These are phyloP conservation scores for Motacilla tschutschensis DNA, from an alignment of 2,113 vertebrate species.

Conservation along the genomic window DNA sequence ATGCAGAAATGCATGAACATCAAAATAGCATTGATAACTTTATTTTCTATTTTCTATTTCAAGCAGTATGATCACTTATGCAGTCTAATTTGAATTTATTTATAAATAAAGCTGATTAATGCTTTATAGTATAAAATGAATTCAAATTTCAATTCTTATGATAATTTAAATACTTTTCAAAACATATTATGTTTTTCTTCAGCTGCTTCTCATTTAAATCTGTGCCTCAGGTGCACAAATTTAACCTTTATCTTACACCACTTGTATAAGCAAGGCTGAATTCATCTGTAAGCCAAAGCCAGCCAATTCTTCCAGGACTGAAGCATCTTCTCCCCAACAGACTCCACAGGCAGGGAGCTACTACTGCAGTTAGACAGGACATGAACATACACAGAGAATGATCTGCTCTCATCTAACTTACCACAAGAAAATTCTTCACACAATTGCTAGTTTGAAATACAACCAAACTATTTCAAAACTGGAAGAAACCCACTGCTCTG, in stretches of 20 bases:
- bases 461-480: not conserved
- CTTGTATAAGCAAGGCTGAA: not conserved
- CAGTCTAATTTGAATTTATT: not conserved
- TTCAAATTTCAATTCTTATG: not conserved
- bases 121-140: not conserved
- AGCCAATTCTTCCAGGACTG: not conserved
- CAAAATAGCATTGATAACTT: not conserved
- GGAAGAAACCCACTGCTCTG: not conserved
- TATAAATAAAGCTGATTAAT: slow-evolving; percentile 13
- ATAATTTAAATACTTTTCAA: not conserved
- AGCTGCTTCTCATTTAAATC: not conserved
- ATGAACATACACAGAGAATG: not conserved
- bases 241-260: not conserved
- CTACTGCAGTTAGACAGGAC: not conserved
- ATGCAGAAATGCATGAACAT: not conserved
- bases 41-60: slow-evolving; percentile 1
- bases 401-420: not conserved
- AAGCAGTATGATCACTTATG: not conserved
- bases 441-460: not conserved
- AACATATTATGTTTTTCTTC: not conserved
- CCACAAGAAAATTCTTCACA: not conserved
- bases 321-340: not conserved
- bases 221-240: not conserved
- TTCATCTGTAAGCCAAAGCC: not conserved
- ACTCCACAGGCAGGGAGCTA: not conserved